Percentiles rank a stretch among this genome's conserved stretches.
phyloP scores from a whole-genome alignment of 2,113 vertebrate genomes.

The Dinomys branickii region DNA sequence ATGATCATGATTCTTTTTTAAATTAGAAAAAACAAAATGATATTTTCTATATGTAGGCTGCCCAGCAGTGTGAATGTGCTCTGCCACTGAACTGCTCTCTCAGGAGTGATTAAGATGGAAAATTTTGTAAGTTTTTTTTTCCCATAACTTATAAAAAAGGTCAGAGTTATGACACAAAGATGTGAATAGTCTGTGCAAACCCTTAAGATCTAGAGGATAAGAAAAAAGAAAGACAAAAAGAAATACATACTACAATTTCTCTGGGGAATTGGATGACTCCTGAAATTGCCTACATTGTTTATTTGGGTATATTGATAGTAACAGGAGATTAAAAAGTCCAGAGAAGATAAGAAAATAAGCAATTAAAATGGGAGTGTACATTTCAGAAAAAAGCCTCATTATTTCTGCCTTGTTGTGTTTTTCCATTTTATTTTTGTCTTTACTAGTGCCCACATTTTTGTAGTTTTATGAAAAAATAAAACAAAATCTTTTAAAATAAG shows the following conservation, averaged over 20 bases:
- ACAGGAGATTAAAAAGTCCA: background rate
- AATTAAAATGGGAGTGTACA: background rate
- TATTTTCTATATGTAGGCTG: background rate
- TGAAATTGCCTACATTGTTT: background rate
- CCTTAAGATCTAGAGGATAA: background rate
- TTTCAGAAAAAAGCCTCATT: background rate
- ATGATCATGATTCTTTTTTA: background rate
- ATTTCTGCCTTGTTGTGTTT: conserved; percentile 6
- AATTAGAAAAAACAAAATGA: background rate
- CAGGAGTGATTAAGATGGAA: background rate
- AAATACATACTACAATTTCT: background rate
- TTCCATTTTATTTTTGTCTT: conserved; percentile 10
- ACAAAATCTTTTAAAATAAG: background rate
- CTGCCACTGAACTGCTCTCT: background rate
- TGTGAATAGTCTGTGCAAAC: background rate
- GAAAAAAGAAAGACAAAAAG: background rate
- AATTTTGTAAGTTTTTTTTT: background rate
- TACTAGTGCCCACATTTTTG: background rate
- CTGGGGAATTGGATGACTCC: background rate
- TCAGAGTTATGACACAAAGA: background rate
- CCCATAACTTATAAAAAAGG: background rate
- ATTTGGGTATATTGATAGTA: background rate
- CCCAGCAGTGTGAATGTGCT: background rate
- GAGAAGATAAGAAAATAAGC: background rate
- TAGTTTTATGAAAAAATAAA: background rate